Base-by-base conservation (phyloP, 2,888 invertebrate species). In the Drosophila mulleri region DNA sequence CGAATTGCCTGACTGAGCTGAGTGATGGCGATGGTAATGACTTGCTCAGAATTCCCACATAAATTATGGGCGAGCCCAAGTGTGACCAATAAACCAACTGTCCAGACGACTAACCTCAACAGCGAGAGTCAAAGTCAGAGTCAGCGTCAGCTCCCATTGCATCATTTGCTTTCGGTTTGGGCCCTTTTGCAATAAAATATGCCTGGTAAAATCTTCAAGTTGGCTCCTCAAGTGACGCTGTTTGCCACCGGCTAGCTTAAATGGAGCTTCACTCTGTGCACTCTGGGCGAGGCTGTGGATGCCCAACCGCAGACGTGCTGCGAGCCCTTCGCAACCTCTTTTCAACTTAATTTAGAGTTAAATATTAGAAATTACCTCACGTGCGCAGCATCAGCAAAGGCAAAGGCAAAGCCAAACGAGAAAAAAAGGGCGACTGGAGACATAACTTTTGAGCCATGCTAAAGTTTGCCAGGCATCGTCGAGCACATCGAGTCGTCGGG, bases 81-180 rank as follows among this genome's bases (percentile, higher is more conserved):
- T 91, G 91, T 91, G 91, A 91, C 91, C 90, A 88, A 91, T 90
- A 91, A 91, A 89, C 89, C 83, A 85, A 80, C 91, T 86, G 89
- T 78, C 82, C 90, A 81, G 85, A 73, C 79, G 61, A 70, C 76
- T 61, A 77, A 77, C 71, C 74, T 67, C 75, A 78, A 79, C 18
- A 50, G 48, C 29, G 18, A 50, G 29, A 18, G 56, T 54, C 66
- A 65, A 5, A 45, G 35, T 12, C 20, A 11, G 20, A 14, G 3
- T 8, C 16, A 9, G 14, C n/a, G 47, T 11, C 60, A 18, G 39
- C 44, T 64, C 56, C 63, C 60, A 61, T 74, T 69, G 67, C 60
- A 65, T 58, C 70, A 65, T 72, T 75, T 74, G 63, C 48, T 61
- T 61, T 61, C n/a, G 29, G 37, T 42, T 60, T 35, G 45, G 57